These are phyloP conservation scores for Nysson spinosus DNA, from an alignment of 2,888 invertebrate genomes.

Conservation along the genomic window DNA sequence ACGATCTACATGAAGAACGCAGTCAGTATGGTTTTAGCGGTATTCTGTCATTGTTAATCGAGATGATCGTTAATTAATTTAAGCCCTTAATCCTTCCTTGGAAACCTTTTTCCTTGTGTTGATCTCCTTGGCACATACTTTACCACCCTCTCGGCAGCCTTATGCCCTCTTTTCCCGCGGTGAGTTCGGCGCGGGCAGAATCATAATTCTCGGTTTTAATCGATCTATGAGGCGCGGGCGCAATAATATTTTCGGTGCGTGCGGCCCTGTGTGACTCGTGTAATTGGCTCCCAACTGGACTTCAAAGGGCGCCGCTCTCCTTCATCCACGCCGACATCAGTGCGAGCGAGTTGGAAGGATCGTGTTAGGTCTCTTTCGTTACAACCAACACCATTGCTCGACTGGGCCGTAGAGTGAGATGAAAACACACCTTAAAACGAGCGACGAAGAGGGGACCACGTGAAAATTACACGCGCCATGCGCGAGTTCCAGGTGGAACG, in stretches of 20 bases:
- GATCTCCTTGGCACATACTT: no score
- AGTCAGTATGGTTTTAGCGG: no score
- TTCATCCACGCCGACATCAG: constrained; percentile 76
- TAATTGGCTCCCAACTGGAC: constrained; percentile 78
- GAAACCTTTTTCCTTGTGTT: background rate
- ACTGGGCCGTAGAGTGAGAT: no score
- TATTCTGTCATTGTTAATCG: constrained; percentile 39
- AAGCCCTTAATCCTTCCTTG: constrained; percentile 56
- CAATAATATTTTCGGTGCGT: constrained; percentile 69
- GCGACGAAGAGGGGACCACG: constrained; percentile 58
- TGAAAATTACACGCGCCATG: constrained; percentile 74
- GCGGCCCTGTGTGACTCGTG: constrained; percentile 78
- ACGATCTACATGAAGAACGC: no score
- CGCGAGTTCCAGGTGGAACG: constrained; percentile 50
- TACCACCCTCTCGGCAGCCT: background rate
- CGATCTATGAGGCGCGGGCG: constrained; percentile 67
- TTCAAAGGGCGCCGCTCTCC: constrained; percentile 77
- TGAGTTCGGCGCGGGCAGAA: constrained; percentile 50
- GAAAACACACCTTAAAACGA: no score
- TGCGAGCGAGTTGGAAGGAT: constrained; percentile 57
- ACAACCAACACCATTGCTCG: no score
- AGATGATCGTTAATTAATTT: constrained; percentile 68
- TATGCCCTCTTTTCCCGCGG: constrained; percentile 37
- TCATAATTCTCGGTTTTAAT: constrained; percentile 72
- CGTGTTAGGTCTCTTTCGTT: constrained; percentile 37